Evolutionary conservation across 2,797 vertebrate genomes (phyloP).

Genomic region (Enteromius argenteus): DNA sequence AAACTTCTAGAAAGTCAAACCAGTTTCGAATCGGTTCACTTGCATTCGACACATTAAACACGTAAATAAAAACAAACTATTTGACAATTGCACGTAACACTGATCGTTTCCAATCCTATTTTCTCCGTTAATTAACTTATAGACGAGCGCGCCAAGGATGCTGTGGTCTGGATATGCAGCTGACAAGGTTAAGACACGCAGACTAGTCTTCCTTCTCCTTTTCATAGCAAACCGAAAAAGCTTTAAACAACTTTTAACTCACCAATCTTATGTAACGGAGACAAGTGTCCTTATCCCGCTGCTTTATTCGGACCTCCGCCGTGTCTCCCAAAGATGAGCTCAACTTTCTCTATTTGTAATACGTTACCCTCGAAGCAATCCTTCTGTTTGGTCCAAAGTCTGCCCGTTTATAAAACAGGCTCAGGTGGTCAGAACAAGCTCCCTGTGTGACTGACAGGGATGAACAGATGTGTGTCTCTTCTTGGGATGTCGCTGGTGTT

Average conservation of each 20-base stretch:
- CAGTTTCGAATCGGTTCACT: neutral
- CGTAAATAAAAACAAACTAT: neutral
- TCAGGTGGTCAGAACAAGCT: neutral
- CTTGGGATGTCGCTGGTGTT: neutral
- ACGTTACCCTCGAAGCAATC: neutral
- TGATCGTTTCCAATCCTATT: neutral
- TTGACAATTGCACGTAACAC: neutral
- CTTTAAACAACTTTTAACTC: neutral
- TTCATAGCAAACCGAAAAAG: neutral
- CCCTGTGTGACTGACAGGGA: neutral
- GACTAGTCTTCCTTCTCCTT: neutral
- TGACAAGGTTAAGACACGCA: neutral
- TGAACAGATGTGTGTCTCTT: neutral
- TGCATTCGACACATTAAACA: neutral
- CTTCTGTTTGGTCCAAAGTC: neutral
- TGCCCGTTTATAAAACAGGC: neutral
- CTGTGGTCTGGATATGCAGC: neutral
- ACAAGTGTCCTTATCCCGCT: neutral
- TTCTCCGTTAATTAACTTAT: neutral
- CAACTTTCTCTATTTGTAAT: conserved; percentile 14
- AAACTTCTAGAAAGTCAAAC: conserved; percentile 10
- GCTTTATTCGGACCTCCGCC: neutral
- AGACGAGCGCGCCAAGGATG: neutral
- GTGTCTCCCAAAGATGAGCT: conserved; percentile 25
- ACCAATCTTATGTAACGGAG: conserved; percentile 8